Evolutionary conservation across 2,888 invertebrate species (phyloP).

Genomic region (Ectropis crepuscularia): DNA sequence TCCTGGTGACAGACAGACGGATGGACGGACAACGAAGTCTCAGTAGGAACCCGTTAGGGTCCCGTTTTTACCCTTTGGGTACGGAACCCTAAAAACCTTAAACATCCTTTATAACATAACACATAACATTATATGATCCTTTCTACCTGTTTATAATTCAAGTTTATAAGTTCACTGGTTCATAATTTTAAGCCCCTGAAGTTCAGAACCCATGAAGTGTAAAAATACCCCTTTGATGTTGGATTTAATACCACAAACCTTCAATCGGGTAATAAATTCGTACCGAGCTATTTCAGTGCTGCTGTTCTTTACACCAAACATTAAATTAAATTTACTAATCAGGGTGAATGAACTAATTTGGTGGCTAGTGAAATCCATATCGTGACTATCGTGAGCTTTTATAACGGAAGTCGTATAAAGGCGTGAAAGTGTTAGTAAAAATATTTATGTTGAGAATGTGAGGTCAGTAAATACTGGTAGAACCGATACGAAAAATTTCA

Average conservation of each 20-base stretch:
- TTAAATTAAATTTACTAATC: conserved; percentile 39
- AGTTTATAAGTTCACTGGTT: conserved; percentile 1
- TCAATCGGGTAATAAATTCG: conserved; percentile 9
- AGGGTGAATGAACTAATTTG: conserved; percentile 55
- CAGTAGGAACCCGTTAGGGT: no score
- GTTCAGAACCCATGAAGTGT: conserved; percentile 7
- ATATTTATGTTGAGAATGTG: conserved; percentile 17
- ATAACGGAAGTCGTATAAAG: conserved; percentile 50
- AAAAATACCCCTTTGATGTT: conserved; percentile 3
- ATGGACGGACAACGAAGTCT: no score
- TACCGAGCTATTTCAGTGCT: conserved; percentile 22
- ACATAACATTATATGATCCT: neutral
- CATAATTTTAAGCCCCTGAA: neutral
- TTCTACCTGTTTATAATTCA: neutral
- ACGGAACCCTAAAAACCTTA: no score
- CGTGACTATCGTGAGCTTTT: conserved; percentile 48
- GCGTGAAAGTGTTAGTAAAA: conserved; percentile 22
- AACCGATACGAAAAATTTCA: neutral
- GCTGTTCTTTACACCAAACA: conserved; percentile 28
- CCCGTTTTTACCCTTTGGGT: no score
- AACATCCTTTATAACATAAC: no score
- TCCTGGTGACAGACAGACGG: no score
- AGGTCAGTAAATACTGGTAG: conserved; percentile 8
- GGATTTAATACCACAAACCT: conserved; percentile 5
- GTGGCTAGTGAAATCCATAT: conserved; percentile 47